Evolutionary conservation across 23 tunicate species (phyloP), one percentile per base, ranked within the genome.

Genomic region (Styela clava): DNA sequence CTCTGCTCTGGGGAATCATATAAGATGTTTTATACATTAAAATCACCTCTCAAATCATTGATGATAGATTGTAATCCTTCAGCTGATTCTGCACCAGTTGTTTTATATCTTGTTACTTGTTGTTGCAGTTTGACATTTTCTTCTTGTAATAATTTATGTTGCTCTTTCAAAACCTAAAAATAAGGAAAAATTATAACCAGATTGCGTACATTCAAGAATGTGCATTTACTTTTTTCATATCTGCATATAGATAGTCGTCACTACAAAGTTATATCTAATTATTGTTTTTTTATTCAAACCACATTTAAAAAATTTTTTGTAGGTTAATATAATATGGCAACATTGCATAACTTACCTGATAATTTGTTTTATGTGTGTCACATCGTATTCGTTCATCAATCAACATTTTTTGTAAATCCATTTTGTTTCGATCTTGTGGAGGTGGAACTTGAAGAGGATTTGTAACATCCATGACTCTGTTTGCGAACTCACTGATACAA

Each of bases 351-450:
- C 69, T 61, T 77, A 93, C 98, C 65, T 93, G 88, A 70, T 93
- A 93, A 65, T 93, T 93, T 64, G 88, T 87, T 69, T 82, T 93
- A 64, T 93, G 98, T 3, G 89, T 88, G 81, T 93, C 93, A 81
- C 98, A 87, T 33, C 98, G 77, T 71, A 93, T 76, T 52, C 89
- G 82, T 81, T 87, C 98, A 68, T 93, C 98, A 63, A 93, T 83
- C 67, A 93, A 63, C 74, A 93, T 61, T 31, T 93, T 93, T 68
- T 93, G 98, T 2, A 93, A 73, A 18, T 93, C 93, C 35, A 79
- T 86, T 34, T 65, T 83, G 68, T 70, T 79, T 65, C 77, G 61
- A 7, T 89, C 88, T 63, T 74, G 85, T 16, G 34, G 34, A 24
- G 79, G 77, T 20, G 85, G 81, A 44, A 76, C 23, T 16, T 76